phyloP scores from a whole-genome alignment of 2,797 vertebrate species.

The Cynodonichthys magdalenae region DNA sequence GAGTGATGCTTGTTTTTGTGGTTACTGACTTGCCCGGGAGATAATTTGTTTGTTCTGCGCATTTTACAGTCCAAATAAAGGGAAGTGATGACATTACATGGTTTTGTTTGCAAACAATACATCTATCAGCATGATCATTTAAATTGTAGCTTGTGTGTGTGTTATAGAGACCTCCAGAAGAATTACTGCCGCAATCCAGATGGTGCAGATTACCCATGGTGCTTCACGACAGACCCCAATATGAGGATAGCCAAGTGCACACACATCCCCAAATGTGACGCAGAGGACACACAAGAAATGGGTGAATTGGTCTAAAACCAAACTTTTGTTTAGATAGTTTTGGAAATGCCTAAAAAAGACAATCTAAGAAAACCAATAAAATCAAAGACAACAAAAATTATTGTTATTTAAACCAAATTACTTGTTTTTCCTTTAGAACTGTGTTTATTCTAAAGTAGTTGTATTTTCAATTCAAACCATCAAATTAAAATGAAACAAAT shows the following conservation, averaged over 20 bases:
- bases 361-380: neutral
- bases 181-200: conserved; percentile 97
- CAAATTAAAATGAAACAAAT: neutral
- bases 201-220: conserved; percentile 94
- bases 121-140: conserved; percentile 51
- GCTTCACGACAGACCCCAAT: conserved; percentile 93
- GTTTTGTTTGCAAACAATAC: conserved; percentile 4
- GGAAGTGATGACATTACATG: conserved; percentile 11
- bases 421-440: neutral
- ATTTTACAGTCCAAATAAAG: conserved; percentile 4
- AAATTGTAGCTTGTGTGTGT: conserved; percentile 64
- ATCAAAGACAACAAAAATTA: too few species aligned
- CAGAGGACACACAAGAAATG: conserved; percentile 64
- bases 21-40: conserved; percentile 3
- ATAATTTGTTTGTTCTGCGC: conserved; percentile 17
- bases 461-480: neutral
- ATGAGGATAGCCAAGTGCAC: conserved; percentile 92
- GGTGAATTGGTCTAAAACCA: conserved; percentile 59
- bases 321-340: neutral
- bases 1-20: conserved; percentile 71
- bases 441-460: neutral
- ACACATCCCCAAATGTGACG: conserved; percentile 91
- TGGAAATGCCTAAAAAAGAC: neutral
- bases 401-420: neutral
- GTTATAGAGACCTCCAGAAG: conserved; percentile 89